Percentiles rank a stretch among this genome's conserved stretches.
These are phyloP conservation scores for Echinometra lucunter DNA, from an alignment of 53 echinoderm and acorn worm species.

Conservation along the genomic window DNA sequence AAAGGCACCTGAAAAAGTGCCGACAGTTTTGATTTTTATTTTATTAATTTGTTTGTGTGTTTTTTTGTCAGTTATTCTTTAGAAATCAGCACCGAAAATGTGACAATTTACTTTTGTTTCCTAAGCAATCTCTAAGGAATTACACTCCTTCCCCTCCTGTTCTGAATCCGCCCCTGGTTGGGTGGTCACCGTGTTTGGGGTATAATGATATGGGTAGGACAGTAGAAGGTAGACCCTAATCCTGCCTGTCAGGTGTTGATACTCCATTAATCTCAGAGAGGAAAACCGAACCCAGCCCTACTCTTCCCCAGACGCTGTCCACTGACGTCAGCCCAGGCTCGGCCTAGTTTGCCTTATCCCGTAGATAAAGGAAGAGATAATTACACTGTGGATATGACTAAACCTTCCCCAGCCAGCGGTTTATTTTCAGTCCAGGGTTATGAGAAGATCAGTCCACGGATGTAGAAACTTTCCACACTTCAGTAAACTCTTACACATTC, in stretches of 20 bases:
- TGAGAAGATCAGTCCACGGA: neutral
- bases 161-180: no score
- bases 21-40: no score
- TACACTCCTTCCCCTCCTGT: no score
- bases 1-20: no score
- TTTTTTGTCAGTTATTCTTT: no score
- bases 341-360: neutral
- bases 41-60: no score
- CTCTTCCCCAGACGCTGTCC: slow-evolving; percentile 38
- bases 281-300: slow-evolving; percentile 22
- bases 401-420: neutral
- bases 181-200: neutral
- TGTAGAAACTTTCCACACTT: neutral
- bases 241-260: slow-evolving; percentile 33
- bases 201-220: neutral
- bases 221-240: neutral
- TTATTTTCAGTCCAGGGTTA: slow-evolving; percentile 58
- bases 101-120: no score
- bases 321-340: slow-evolving; percentile 56
- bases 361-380: slow-evolving; percentile 58
- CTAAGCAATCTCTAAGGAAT: no score
- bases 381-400: slow-evolving; percentile 66
- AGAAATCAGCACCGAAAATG: no score
- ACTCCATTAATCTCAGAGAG: slow-evolving; percentile 34
- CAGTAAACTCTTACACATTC: no score